These are phyloP conservation scores for Drosophila repleta DNA, from an alignment of 1,140 invertebrate species.

Conservation along the genomic window DNA sequence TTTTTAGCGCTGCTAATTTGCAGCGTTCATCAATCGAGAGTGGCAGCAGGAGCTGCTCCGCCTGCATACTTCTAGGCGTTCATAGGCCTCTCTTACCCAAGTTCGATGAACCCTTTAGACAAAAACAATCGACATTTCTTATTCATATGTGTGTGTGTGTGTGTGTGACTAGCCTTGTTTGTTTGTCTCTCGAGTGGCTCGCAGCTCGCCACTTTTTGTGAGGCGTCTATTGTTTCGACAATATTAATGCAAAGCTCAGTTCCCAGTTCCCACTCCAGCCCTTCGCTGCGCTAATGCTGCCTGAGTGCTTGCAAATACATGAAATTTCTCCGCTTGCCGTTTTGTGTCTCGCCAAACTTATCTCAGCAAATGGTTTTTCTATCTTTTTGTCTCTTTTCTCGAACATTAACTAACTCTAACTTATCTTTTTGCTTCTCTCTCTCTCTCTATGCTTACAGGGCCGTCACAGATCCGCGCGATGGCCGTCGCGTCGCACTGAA, in stretches of 20 bases:
- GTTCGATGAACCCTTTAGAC: slow-evolving; percentile 40
- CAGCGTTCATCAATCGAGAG: slow-evolving; percentile 44
- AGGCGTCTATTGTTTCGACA: slow-evolving; percentile 44
- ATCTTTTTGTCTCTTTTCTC: not conserved
- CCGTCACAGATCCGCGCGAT: slow-evolving; percentile 99
- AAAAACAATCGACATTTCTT: slow-evolving; percentile 42
- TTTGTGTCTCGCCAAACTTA: not conserved
- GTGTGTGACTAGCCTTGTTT: slow-evolving; percentile 30
- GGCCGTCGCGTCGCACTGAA: slow-evolving; percentile 98
- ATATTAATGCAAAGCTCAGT: slow-evolving; percentile 41
- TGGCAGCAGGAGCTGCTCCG: not conserved
- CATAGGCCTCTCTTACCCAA: slow-evolving; percentile 27
- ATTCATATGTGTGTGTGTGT: slow-evolving; percentile 28
- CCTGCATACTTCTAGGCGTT: slow-evolving; percentile 42
- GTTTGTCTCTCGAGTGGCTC: slow-evolving; percentile 19
- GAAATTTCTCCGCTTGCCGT: not conserved
- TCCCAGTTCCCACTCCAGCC: not conserved
- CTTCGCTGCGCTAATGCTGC: not conserved
- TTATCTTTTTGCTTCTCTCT: slow-evolving; percentile 4
- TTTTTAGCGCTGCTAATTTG: slow-evolving; percentile 68
- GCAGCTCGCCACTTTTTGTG: slow-evolving; percentile 26
- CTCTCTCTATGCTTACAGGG: slow-evolving; percentile 88
- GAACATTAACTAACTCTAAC: not conserved
- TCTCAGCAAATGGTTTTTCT: not conserved
- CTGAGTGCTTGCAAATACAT: not conserved